Evolutionary conservation across 2,113 vertebrate genomes (phyloP).

Genomic region (Oryzias curvinotus): DNA sequence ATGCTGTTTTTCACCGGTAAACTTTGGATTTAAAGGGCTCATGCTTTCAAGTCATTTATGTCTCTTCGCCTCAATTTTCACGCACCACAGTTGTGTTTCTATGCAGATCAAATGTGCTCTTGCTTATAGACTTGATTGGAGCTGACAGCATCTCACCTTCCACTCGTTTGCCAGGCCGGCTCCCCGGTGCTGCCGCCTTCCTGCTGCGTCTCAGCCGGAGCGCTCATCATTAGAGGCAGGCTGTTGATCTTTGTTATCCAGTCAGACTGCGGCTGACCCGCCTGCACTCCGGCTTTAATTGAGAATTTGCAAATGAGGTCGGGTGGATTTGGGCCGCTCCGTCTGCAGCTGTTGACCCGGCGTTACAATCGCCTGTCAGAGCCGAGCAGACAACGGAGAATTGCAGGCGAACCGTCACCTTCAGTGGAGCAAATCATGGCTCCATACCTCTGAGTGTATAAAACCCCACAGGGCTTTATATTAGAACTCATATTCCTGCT

Average conservation of each 20-base stretch:
- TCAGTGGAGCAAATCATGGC: conserved; percentile 31
- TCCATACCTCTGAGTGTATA: not conserved
- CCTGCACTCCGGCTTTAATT: conserved; percentile 55
- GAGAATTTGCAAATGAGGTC: conserved; percentile 70
- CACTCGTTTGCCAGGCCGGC: conserved; percentile 42
- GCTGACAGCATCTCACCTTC: conserved; percentile 46
- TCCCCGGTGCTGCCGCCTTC: conserved; percentile 30
- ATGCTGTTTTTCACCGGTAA: conserved; percentile 7
- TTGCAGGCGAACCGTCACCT: conserved; percentile 32
- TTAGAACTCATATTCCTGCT: conserved; percentile 16
- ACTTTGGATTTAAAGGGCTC: conserved; percentile 17
- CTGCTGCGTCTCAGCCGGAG: conserved; percentile 36
- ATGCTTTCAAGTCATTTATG: not conserved
- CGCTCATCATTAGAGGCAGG: conserved; percentile 61
- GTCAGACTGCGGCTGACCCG: conserved; percentile 46
- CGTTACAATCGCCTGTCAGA: conserved; percentile 15
- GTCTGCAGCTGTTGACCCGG: conserved; percentile 37
- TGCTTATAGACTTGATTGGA: conserved; percentile 37
- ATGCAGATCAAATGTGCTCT: conserved; percentile 7
- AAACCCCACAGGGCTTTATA: not conserved
- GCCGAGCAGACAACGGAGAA: conserved; percentile 13
- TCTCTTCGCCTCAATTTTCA: not conserved
- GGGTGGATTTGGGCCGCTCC: conserved; percentile 21
- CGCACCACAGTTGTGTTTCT: not conserved
- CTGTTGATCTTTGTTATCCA: conserved; percentile 66